Evolutionary conservation across 2,113 vertebrate species (phyloP).

Genomic region (Heterochromis multidens): DNA sequence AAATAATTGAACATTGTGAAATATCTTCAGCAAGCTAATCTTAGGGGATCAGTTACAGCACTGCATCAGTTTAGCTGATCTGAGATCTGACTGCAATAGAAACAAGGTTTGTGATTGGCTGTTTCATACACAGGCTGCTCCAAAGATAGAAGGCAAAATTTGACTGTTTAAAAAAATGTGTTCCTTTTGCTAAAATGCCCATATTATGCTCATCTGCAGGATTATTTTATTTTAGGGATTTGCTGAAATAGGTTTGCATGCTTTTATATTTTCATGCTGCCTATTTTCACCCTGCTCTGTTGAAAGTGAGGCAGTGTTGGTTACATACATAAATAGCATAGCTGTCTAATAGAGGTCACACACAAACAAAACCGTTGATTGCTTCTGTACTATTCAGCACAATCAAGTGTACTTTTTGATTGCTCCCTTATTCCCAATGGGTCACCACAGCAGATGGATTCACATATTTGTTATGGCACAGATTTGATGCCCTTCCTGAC

Average conservation of each 20-base stretch:
- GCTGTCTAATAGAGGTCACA: not conserved
- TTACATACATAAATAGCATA: not conserved
- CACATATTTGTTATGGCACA: not conserved
- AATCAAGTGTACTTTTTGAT: not conserved
- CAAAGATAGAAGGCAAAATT: too few species aligned
- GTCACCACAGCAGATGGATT: not conserved
- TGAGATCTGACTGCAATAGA: constrained; percentile 36
- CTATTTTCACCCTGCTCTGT: not conserved
- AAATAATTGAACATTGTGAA: not conserved
- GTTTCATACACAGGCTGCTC: not conserved
- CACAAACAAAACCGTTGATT: not conserved
- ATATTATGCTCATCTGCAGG: not conserved
- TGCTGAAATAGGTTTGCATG: not conserved
- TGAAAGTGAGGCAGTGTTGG: not conserved
- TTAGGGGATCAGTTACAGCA: not conserved
- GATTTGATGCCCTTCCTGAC: not conserved
- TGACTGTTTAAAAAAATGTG: too few species aligned
- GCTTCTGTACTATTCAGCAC: not conserved
- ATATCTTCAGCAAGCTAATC: not conserved
- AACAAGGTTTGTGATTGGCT: constrained; percentile 13
- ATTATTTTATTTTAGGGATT: not conserved
- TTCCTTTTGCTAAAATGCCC: too few species aligned
- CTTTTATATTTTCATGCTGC: not conserved
- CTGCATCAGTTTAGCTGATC: not conserved
- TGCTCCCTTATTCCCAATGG: not conserved